Evolutionary conservation across 2,113 vertebrate species (phyloP), one percentile per base, ranked within the genome.

Genomic region (Seriola aureovittata): DNA sequence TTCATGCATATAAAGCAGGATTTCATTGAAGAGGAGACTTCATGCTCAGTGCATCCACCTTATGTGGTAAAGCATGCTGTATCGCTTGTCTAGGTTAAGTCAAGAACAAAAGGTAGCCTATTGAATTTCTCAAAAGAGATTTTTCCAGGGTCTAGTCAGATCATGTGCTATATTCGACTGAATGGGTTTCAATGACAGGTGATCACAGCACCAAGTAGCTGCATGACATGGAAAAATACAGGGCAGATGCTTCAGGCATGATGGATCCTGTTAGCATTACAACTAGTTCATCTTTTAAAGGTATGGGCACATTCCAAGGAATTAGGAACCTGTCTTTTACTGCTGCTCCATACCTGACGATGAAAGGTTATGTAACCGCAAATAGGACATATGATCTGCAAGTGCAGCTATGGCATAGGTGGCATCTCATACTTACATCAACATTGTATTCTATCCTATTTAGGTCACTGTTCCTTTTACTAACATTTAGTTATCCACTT

Each of bases 261-360:
- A 72, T 1, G 7, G 14, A 2, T 55, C 19, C 46, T 65, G 50
- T 74, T 70, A 1, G 12, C 23, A 34, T 1, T 40, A 3, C 17
- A 80, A 80, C 44, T n/a, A 19, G 48, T 14, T 78, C 1, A 5
- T 42, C 16, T 23, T 72, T 71, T 69, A 65, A 44, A 16, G 19
- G 9, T 32, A 25, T 8, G 34, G 25, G 16, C 14, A 52, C 66
- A 72, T 75, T 70, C 21, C 17, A 54, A 14, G 8, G 13, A 6
- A 40, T 17, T 2, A 48, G 2, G 9, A 44, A 67, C 34, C 29
- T 4, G 25, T 38, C 4, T 1, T 9, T 78, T 3, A 16, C 29
- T 38, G 32, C 19, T 23, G 1, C 42, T 29, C 5, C 10, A 58
- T 52, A 14, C 29, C 58, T 21, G 8, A 12, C 13, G 5, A 8